Percentiles rank a stretch among this genome's conserved stretches.
Conservation (phyloP, 1,140 invertebrate genomes). For the Pseudomyrmex gracilis region DNA sequence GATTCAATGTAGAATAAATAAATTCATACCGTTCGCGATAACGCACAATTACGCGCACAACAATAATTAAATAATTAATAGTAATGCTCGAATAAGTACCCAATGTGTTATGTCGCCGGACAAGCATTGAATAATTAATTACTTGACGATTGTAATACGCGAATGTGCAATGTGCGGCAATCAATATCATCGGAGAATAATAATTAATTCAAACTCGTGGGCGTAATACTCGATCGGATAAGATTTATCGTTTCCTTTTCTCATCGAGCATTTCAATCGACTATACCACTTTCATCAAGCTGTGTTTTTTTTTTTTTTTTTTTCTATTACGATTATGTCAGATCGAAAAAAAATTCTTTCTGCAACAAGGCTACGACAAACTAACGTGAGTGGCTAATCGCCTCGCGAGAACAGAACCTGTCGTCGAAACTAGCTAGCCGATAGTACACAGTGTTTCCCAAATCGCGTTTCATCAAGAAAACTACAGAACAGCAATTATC, state of each 20-base stretch:
- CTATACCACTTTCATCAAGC: background rate
- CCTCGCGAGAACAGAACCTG: background rate
- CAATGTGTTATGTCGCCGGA: too few relatives aligned
- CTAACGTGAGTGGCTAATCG: slow-evolving; percentile 1
- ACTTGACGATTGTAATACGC: too few relatives aligned
- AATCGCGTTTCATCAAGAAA: background rate
- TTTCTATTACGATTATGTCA: background rate
- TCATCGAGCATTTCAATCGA: background rate
- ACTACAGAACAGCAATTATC: too few relatives aligned
- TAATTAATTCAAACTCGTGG: background rate
- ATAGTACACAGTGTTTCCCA: slow-evolving; percentile 3
- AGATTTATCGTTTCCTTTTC: background rate
- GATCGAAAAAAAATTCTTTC: background rate
- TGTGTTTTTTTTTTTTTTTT: background rate
- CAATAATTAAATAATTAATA: too few relatives aligned
- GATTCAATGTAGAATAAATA: slow-evolving; percentile 15
- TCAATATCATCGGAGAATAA: too few relatives aligned
- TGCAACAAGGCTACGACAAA: background rate
- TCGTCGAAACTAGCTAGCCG: background rate
- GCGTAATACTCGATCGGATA: background rate
- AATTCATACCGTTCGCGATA: slow-evolving; percentile 17
- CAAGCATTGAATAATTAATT: too few relatives aligned
- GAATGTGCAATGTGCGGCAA: too few relatives aligned
- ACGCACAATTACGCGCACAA: background rate
- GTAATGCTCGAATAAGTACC: too few relatives aligned